Conservation (phyloP, 2,888 invertebrate species). For the Polydrusus tereticollis region DNA sequence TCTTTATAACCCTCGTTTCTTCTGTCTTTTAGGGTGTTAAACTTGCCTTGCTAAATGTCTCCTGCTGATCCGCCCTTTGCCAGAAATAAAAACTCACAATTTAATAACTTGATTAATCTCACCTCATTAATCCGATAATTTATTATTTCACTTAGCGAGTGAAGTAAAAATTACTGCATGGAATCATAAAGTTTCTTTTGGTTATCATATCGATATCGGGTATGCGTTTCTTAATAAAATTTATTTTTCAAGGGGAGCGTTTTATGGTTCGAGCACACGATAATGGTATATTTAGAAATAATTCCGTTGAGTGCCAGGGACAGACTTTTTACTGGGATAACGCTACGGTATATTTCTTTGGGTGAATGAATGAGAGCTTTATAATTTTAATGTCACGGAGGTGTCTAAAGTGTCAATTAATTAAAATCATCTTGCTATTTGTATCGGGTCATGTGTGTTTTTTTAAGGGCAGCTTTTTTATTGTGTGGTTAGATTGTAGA, state of each 20-base stretch:
- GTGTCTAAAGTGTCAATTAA: no score
- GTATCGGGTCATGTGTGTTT: no score
- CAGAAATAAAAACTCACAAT: not conserved
- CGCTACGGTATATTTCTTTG: no score
- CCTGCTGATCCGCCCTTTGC: no score
- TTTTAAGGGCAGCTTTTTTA: no score
- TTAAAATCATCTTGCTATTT: no score
- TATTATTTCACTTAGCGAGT: not conserved
- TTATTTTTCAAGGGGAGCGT: slow-evolving; percentile 2
- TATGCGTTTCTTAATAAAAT: not conserved
- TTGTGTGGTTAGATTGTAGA: no score
- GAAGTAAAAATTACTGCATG: not conserved
- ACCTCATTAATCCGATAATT: not conserved
- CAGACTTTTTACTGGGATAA: not conserved
- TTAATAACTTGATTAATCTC: not conserved
- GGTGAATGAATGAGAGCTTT: no score
- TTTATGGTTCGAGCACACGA: not conserved
- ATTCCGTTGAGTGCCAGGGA: not conserved
- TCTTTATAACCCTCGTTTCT: no score
- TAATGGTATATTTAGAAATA: slow-evolving; percentile 1
- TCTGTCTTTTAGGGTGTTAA: no score
- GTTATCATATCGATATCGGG: not conserved
- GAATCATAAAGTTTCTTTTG: slow-evolving; percentile 1
- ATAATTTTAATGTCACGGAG: no score
- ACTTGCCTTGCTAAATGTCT: no score